Conservation (phyloP, 1,140 invertebrate species). For the Ceratoteleas bidentatus region DNA sequence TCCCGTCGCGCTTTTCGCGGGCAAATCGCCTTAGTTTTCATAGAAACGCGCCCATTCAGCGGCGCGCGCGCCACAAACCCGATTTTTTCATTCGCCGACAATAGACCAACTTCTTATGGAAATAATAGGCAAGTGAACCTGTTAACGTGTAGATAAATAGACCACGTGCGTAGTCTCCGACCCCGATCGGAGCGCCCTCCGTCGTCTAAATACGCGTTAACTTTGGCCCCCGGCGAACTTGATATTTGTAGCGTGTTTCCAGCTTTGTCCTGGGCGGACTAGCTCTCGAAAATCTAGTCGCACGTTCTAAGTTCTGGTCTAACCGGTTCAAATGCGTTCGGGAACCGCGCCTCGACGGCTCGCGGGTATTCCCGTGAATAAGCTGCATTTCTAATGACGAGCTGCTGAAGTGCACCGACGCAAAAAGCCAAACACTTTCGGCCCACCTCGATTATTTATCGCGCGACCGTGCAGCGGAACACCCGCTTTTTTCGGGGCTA, state of each 20-base stretch:
- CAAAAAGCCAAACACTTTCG: slow-evolving; percentile 12
- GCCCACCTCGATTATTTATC: slow-evolving; percentile 9
- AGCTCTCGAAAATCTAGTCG: slow-evolving; percentile 38
- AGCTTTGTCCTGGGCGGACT: slow-evolving; percentile 14
- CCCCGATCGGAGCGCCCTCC: slow-evolving; percentile 36
- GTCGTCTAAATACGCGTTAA: slow-evolving; percentile 46
- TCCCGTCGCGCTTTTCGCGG: too few species aligned
- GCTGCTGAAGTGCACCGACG: slow-evolving; percentile 19
- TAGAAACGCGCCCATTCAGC: too few species aligned
- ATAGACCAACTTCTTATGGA: slow-evolving; percentile 37
- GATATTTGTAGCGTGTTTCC: slow-evolving; percentile 18
- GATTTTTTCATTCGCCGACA: slow-evolving; percentile 25
- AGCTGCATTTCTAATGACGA: slow-evolving; percentile 8
- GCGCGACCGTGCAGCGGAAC: background rate
- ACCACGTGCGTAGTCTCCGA: slow-evolving; percentile 42
- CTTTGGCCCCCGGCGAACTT: slow-evolving; percentile 29
- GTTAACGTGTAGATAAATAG: slow-evolving; percentile 53
- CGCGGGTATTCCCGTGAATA: slow-evolving; percentile 8
- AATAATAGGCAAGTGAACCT: slow-evolving; percentile 44
- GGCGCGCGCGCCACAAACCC: slow-evolving; percentile 12
- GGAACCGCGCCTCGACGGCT: slow-evolving; percentile 15
- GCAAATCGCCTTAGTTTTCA: too few species aligned
- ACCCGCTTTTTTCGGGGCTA: background rate
- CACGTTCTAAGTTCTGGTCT: slow-evolving; percentile 41
- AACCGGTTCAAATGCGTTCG: slow-evolving; percentile 46